A percentile compares a stretch with the other conserved stretches of the same genome.
Evolutionary conservation across 2,797 vertebrate genomes (phyloP).

Genomic region (Carduelis carduelis): DNA sequence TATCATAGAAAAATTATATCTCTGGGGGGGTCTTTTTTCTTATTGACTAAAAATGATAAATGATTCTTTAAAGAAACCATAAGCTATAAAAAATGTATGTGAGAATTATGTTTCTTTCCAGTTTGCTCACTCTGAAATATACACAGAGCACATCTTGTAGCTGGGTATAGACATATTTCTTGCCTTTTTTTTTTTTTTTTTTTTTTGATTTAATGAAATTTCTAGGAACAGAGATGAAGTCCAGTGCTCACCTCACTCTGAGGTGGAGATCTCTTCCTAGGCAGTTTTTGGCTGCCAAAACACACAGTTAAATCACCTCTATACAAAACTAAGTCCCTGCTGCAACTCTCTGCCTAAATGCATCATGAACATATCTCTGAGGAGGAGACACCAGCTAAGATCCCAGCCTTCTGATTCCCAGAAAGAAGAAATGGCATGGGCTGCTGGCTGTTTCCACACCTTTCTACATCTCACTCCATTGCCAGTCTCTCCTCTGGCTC

Average conservation of each 20-base stretch:
- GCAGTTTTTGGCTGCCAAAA: neutral
- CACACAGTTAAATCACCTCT: neutral
- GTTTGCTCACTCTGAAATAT: neutral
- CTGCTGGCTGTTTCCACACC: neutral
- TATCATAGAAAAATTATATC: neutral
- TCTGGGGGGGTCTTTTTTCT: neutral
- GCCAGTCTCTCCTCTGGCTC: neutral
- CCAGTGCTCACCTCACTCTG: neutral
- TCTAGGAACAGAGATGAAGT: neutral
- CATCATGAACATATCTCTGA: neutral
- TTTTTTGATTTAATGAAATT: neutral
- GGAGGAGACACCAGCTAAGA: neutral
- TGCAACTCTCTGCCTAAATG: neutral
- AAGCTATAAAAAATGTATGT: neutral
- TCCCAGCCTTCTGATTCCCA: neutral
- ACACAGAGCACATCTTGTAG: neutral
- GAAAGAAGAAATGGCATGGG: accelerated
- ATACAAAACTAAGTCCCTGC: neutral
- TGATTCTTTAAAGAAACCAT: neutral
- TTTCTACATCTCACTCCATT: neutral
- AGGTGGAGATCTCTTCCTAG: neutral
- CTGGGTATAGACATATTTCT: neutral
- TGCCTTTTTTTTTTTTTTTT: neutral
- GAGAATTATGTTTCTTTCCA: neutral
- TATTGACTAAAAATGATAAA: neutral